These are phyloP conservation scores for Notothenia rossii DNA, from an alignment of 2,113 vertebrate genomes.

Conservation along the genomic window DNA sequence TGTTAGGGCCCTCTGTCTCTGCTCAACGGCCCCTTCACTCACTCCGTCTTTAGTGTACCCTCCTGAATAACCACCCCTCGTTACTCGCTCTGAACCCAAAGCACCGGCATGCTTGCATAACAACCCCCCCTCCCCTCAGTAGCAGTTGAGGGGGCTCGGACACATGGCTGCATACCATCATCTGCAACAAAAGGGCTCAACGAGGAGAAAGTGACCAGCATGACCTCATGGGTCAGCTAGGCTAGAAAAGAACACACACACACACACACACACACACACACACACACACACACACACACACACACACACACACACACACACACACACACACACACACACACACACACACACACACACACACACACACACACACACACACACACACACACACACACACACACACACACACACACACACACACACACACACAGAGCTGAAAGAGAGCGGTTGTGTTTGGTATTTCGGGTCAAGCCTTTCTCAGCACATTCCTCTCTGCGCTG, in stretches of 20 bases:
- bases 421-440: too few species aligned
- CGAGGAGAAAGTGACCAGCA: slow-evolving; percentile 68
- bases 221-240: too few species aligned
- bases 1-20: slow-evolving; percentile 31
- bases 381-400: too few species aligned
- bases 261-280: slow-evolving; percentile 26
- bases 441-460: slow-evolving; percentile 69
- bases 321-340: too few species aligned
- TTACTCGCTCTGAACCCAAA: slow-evolving; percentile 55
- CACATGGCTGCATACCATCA: slow-evolving; percentile 70
- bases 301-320: too few species aligned
- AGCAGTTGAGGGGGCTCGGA: slow-evolving; percentile 30
- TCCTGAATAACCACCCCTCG: slow-evolving; percentile 57
- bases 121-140: slow-evolving; percentile 32
- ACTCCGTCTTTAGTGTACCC: slow-evolving; percentile 32
- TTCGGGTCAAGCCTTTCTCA: slow-evolving; percentile 77
- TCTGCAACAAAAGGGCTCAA: slow-evolving; percentile 71
- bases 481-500: slow-evolving; percentile 76
- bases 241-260: too few species aligned
- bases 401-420: too few species aligned
- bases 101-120: slow-evolving; percentile 43
- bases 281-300: too few species aligned
- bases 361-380: too few species aligned
- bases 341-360: too few species aligned
- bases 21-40: slow-evolving; percentile 48